Evolutionary conservation across 92 coral and sea anemone genomes (phyloP).

Genomic region (Zoanthus sociatus): DNA sequence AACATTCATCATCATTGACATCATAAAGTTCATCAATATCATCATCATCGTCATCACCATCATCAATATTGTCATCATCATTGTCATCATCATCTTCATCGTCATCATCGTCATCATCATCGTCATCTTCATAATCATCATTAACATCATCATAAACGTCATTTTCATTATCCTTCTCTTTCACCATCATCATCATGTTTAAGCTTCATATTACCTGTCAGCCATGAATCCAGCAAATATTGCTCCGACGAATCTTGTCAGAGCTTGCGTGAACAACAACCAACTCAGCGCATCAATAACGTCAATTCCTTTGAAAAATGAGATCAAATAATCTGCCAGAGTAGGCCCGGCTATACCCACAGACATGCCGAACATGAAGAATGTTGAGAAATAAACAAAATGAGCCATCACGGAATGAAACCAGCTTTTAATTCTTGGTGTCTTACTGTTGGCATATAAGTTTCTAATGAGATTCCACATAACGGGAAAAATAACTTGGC

Average conservation of each 20-base stretch:
- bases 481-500: constrained; percentile 72
- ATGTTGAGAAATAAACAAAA: constrained; percentile 74
- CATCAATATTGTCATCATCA: neutral
- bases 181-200: neutral
- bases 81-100: neutral
- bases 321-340: constrained; percentile 77
- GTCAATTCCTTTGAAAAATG: constrained; percentile 72
- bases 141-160: neutral
- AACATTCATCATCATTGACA: neutral
- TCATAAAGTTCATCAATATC: too few relatives aligned
- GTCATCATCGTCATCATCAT: neutral
- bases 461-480: constrained; percentile 59
- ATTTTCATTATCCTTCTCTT: neutral
- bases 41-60: neutral
- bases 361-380: constrained; percentile 93
- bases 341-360: constrained; percentile 95
- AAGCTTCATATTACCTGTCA: constrained; percentile 75
- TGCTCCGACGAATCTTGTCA: constrained; percentile 86
- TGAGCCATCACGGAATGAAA: constrained; percentile 56
- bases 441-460: constrained; percentile 37
- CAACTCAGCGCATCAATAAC: constrained; percentile 84
- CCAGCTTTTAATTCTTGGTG: neutral
- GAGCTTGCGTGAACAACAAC: constrained; percentile 86
- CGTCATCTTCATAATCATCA: neutral
- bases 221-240: constrained; percentile 77